Percentiles rank a stretch among this genome's conserved stretches.
phyloP scores from a whole-genome alignment of 2,797 vertebrate species.

The Sciaenops ocellatus region DNA sequence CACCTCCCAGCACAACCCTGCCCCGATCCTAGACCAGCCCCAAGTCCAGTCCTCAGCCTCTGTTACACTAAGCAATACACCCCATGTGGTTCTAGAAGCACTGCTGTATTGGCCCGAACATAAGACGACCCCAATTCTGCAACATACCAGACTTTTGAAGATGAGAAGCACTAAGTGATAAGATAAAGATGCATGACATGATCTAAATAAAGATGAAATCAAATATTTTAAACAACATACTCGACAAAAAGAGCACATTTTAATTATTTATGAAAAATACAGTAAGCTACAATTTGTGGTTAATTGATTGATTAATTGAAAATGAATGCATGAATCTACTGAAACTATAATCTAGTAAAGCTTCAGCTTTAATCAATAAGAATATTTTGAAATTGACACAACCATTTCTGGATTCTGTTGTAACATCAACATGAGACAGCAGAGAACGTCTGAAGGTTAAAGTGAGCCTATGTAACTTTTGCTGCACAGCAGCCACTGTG shows the following conservation, averaged over 20 bases:
- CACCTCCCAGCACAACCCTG: conserved; percentile 74
- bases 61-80: conserved; percentile 26
- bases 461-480: not conserved
- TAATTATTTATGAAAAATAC: not conserved
- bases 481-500: not conserved
- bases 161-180: not conserved
- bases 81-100: conserved; percentile 30
- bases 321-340: not conserved
- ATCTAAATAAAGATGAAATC: no score
- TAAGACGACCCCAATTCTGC: conserved; percentile 32
- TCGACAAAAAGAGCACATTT: no score
- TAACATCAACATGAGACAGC: not conserved
- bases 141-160: not conserved
- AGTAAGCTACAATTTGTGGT: not conserved
- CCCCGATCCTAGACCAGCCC: conserved; percentile 69
- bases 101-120: conserved; percentile 55
- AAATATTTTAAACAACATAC: no score
- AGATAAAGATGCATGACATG: no score
- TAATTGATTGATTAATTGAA: not conserved
- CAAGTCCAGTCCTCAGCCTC: conserved; percentile 49
- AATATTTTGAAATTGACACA: not conserved
- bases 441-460: not conserved
- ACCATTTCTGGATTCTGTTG: not conserved
- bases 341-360: not conserved
- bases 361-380: not conserved